These are phyloP conservation scores for Drepana falcataria DNA, from an alignment of 2,888 invertebrate genomes.

Conservation along the genomic window DNA sequence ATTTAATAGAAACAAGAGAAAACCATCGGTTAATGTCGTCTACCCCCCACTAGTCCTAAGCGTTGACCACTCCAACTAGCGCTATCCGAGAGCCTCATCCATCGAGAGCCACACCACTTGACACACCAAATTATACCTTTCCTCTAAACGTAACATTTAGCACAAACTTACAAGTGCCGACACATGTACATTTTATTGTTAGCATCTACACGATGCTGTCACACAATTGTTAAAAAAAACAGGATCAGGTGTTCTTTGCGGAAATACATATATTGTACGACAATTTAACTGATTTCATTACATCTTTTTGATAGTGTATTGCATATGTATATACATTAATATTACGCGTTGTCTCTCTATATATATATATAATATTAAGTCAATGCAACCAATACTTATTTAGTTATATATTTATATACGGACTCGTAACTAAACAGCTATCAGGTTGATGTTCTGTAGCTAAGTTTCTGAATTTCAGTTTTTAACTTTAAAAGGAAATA, in stretches of 20 bases:
- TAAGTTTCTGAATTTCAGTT: no score
- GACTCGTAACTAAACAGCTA: no score
- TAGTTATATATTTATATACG: no score
- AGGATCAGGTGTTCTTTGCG: not conserved
- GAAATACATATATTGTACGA: no score
- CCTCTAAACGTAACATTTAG: conserved; percentile 8
- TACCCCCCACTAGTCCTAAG: conserved; percentile 27
- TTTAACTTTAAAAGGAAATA: no score
- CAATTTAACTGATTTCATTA: no score
- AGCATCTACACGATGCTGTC: conserved; percentile 1
- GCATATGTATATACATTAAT: no score
- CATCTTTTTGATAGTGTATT: no score
- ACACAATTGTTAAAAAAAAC: not conserved
- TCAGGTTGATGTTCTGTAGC: no score
- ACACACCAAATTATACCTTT: conserved; percentile 11
- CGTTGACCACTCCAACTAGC: conserved; percentile 48
- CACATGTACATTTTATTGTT: not conserved
- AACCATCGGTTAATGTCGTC: conserved; percentile 12
- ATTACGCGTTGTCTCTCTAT: no score
- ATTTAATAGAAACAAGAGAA: conserved; percentile 15
- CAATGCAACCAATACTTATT: no score
- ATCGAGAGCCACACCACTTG: conserved; percentile 36
- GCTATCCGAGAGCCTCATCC: conserved; percentile 52
- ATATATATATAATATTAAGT: no score
- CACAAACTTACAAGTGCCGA: not conserved